phyloP scores from a whole-genome alignment of 2,888 invertebrate species.

The Spatulosminthurus flaviceps region DNA sequence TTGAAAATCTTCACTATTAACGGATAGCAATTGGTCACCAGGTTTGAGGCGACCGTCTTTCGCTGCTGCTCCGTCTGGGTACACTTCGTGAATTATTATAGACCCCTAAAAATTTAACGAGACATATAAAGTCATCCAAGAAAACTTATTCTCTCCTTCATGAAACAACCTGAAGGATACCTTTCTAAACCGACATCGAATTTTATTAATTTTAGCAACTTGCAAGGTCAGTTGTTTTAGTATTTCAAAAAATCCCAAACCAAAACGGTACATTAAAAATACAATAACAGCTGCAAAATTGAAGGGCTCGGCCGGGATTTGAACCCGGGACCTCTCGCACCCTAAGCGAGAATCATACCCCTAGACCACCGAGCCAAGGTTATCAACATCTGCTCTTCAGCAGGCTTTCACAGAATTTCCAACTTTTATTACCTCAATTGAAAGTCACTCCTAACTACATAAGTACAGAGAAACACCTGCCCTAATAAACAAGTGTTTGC shows the following conservation, averaged over 20 bases:
- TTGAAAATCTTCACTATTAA: conserved; percentile 81
- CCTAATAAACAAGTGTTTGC: not conserved
- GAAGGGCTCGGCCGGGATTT: conserved; percentile 50
- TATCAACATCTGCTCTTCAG: not conserved
- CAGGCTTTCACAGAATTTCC: not conserved
- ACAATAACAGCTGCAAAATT: conserved; percentile 36
- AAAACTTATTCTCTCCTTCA: not conserved
- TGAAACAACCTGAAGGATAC: too few relatives aligned
- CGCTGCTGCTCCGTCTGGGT: conserved; percentile 87
- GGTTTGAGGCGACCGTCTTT: conserved; percentile 89
- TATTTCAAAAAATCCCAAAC: too few relatives aligned
- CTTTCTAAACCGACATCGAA: too few relatives aligned
- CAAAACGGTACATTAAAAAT: not conserved
- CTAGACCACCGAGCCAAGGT: conserved; percentile 49
- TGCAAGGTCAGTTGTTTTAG: too few relatives aligned
- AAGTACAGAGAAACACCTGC: not conserved
- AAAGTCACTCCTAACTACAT: not conserved
- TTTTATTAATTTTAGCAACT: too few relatives aligned
- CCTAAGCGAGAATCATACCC: conserved; percentile 53
- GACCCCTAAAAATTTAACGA: conserved; percentile 75
- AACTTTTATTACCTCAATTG: not conserved
- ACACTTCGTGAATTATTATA: conserved; percentile 91
- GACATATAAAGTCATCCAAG: not conserved
- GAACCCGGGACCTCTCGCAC: conserved; percentile 54
- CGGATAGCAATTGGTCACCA: conserved; percentile 93